Evolutionary conservation across 2,888 invertebrate species (phyloP).

Genomic region (Tinea pellionella): DNA sequence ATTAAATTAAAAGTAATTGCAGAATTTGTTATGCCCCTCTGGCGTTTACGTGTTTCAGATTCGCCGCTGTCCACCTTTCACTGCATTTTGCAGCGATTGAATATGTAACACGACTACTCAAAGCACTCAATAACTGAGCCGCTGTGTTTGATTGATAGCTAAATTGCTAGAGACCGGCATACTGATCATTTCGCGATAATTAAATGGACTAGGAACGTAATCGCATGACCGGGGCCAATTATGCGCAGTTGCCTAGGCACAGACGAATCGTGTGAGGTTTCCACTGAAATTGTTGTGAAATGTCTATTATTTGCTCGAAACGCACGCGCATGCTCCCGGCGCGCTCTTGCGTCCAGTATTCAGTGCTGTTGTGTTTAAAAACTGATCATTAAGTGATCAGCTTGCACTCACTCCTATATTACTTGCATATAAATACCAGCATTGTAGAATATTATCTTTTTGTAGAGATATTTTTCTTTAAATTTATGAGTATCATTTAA

Average conservation of each 20-base stretch:
- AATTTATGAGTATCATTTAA: too few relatives aligned
- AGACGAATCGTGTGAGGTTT: conserved; percentile 55
- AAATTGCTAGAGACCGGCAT: conserved; percentile 63
- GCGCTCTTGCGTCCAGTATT: conserved; percentile 16
- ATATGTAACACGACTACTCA: conserved; percentile 30
- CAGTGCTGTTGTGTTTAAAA: background rate
- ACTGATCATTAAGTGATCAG: background rate
- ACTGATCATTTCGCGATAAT: conserved; percentile 67
- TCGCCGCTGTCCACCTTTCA: conserved; percentile 30
- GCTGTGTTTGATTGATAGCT: conserved; percentile 62
- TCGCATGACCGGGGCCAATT: conserved; percentile 68
- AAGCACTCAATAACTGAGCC: conserved; percentile 35
- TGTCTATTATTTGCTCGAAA: conserved; percentile 56
- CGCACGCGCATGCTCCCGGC: conserved; percentile 45
- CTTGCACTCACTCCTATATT: background rate
- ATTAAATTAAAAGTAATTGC: conserved; percentile 12
- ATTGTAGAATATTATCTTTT: too few relatives aligned
- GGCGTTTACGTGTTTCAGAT: conserved; percentile 16
- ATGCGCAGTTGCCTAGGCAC: conserved; percentile 55
- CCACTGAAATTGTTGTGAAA: conserved; percentile 47
- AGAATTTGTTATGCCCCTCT: conserved; percentile 12
- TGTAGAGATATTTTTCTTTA: too few relatives aligned
- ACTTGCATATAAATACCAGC: background rate
- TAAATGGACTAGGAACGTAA: conserved; percentile 66
- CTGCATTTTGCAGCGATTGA: conserved; percentile 33